Conservation (phyloP, 2,113 vertebrate genomes). For the Oncorhynchus clarkii region DNA sequence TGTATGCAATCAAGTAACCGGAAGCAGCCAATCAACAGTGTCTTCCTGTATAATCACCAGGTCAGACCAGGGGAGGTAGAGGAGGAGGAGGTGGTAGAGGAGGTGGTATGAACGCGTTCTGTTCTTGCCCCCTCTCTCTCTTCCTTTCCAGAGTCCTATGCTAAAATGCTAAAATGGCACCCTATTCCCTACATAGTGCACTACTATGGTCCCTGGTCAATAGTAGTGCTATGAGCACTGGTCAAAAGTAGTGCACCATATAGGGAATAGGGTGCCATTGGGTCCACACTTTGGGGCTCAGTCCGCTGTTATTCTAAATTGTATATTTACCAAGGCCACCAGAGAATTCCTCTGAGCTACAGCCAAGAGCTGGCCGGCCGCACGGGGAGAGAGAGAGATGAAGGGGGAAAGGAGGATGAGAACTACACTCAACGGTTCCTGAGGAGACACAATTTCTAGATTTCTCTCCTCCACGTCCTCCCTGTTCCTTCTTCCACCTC, state of each 20-base stretch:
- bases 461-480: no score
- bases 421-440: slow-evolving; percentile 15
- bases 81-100: background rate
- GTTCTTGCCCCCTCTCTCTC: background rate
- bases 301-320: slow-evolving; percentile 68
- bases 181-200: slow-evolving; percentile 43
- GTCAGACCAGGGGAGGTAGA: background rate
- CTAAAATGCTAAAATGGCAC: slow-evolving; percentile 7
- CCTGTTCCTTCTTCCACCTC: slow-evolving; percentile 25
- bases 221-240: no score
- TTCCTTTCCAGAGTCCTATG: no score
- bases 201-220: background rate
- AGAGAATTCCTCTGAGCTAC: slow-evolving; percentile 73
- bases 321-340: slow-evolving; percentile 72
- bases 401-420: slow-evolving; percentile 10
- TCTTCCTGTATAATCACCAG: background rate
- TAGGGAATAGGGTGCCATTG: slow-evolving; percentile 40
- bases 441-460: background rate
- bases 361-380: slow-evolving; percentile 56
- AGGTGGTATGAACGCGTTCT: background rate
- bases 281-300: slow-evolving; percentile 63
- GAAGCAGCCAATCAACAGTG: background rate
- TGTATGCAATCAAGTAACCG: background rate
- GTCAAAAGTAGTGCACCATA: no score
- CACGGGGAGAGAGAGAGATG: slow-evolving; percentile 36